Conservation (phyloP, 2,888 invertebrate genomes). For the Cybosia mesomella region DNA sequence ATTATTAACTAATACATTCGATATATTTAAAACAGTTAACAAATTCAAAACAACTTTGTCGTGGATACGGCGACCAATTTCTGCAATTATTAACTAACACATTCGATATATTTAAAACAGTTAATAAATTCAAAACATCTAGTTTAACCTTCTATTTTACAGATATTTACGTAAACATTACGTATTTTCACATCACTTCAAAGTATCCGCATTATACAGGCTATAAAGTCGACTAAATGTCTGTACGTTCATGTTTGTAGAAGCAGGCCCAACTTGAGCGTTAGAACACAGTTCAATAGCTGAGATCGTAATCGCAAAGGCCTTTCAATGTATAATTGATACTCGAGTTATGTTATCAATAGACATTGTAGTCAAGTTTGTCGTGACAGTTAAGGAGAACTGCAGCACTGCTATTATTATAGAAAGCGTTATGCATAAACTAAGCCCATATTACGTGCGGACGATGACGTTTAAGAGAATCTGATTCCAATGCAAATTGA, state of each 20-base stretch:
- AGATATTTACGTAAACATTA: neutral
- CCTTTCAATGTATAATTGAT: constrained; percentile 62
- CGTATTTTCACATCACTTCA: neutral
- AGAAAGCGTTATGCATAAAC: constrained; percentile 40
- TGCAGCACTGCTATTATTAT: constrained; percentile 49
- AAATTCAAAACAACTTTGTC: no score
- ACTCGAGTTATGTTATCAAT: constrained; percentile 59
- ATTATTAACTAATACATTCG: no score
- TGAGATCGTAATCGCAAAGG: constrained; percentile 59
- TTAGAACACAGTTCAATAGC: constrained; percentile 58
- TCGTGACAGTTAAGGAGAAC: constrained; percentile 47
- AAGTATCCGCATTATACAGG: neutral
- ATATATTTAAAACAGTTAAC: no score
- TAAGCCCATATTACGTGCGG: constrained; percentile 14
- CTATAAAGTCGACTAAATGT: neutral
- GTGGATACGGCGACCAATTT: no score
- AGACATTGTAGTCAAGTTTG: constrained; percentile 58
- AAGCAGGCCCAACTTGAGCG: constrained; percentile 38
- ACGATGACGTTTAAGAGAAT: constrained; percentile 37
- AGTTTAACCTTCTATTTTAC: neutral
- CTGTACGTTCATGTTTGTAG: constrained; percentile 15
- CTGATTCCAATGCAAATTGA: constrained; percentile 47
- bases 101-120: no score
- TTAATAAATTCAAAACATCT: neutral
- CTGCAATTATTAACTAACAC: no score